These are phyloP conservation scores for Dryoscopus gambensis DNA, from an alignment of 2,113 vertebrate species.

Conservation along the genomic window DNA sequence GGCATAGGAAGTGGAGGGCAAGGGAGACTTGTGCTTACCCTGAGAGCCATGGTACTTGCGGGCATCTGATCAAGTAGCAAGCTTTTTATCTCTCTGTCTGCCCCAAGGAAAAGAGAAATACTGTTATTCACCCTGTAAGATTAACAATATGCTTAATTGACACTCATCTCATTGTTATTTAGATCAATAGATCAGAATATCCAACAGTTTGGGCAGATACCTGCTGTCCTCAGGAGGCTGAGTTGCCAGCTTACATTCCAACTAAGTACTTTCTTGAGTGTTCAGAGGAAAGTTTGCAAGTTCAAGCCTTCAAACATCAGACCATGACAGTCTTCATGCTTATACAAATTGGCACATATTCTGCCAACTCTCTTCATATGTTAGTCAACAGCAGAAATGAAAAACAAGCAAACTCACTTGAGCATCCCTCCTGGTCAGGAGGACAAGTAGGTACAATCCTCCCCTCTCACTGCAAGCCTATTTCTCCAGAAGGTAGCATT, in stretches of 20 bases:
- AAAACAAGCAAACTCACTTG: background rate
- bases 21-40: background rate
- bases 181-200: background rate
- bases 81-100: background rate
- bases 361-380: background rate
- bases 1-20: fast-evolving
- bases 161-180: background rate
- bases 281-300: background rate
- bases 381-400: background rate
- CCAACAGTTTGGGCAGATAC: background rate
- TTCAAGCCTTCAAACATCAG: background rate
- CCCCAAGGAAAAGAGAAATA: background rate
- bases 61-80: background rate
- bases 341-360: background rate
- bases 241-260: background rate
- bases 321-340: background rate
- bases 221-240: background rate
- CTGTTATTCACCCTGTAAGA: background rate
- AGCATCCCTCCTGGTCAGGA: background rate
- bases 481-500: background rate
- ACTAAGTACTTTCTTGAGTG: background rate
- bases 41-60: background rate
- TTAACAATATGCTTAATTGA: background rate
- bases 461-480: background rate
- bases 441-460: background rate